phyloP scores from a whole-genome alignment of 2,888 invertebrate genomes.

The Xiphydria camelus region DNA sequence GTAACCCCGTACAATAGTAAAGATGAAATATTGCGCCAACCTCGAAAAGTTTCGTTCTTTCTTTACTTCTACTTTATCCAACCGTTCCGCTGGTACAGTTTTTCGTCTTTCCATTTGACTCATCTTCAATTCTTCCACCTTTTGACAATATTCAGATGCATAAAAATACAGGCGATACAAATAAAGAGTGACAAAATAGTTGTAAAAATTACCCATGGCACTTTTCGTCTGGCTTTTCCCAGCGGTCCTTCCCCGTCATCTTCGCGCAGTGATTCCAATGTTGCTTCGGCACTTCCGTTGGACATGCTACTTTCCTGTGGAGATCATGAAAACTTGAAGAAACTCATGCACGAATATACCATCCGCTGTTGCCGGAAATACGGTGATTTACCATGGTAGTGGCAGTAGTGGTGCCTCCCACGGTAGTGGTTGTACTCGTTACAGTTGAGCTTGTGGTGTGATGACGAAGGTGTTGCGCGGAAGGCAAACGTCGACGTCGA shows the following conservation, averaged over 20 bases:
- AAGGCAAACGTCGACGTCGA: slow-evolving; percentile 66
- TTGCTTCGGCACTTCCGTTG: slow-evolving; percentile 49
- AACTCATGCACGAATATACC: not conserved
- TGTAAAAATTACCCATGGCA: slow-evolving; percentile 54
- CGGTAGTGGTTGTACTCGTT: slow-evolving; percentile 23
- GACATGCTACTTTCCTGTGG: slow-evolving; percentile 48
- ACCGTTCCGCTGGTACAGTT: slow-evolving; percentile 33
- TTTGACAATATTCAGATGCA: slow-evolving; percentile 1
- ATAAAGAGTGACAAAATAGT: slow-evolving; percentile 4
- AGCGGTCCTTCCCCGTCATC: slow-evolving; percentile 44
- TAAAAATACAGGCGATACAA: slow-evolving; percentile 1
- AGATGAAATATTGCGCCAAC: slow-evolving; percentile 25
- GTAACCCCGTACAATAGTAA: no score
- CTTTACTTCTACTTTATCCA: slow-evolving; percentile 43
- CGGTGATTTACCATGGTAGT: not conserved
- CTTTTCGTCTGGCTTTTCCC: slow-evolving; percentile 45
- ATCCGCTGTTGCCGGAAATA: no score
- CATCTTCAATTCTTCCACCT: slow-evolving; percentile 52
- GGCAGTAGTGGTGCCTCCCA: slow-evolving; percentile 4
- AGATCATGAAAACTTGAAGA: not conserved
- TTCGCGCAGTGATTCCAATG: slow-evolving; percentile 40
- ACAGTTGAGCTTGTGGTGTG: slow-evolving; percentile 28
- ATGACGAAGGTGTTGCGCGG: slow-evolving; percentile 55
- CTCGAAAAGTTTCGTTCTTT: slow-evolving; percentile 42
- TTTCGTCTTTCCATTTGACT: slow-evolving; percentile 53